A percentile compares a stretch with the other conserved stretches of the same genome.
These are phyloP conservation scores for Gordius sp. DNA, from an alignment of 2,888 invertebrate species.

Conservation along the genomic window DNA sequence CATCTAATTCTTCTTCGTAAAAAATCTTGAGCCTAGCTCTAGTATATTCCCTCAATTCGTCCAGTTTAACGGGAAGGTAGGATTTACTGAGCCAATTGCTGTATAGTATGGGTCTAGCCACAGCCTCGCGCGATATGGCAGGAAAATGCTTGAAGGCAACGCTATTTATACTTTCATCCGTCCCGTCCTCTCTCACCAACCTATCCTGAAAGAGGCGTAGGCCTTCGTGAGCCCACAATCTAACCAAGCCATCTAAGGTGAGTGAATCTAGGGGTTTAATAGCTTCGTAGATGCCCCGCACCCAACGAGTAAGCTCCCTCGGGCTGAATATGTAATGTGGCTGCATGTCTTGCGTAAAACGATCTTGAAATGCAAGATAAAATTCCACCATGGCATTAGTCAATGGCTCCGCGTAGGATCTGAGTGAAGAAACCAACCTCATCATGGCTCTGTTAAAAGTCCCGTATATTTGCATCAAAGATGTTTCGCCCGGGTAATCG, in stretches of 20 bases:
- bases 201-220: constrained; percentile 65
- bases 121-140: constrained; percentile 52
- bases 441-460: constrained; percentile 96
- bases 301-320: constrained; percentile 91
- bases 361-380: constrained; percentile 69
- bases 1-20: constrained; percentile 95
- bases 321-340: constrained; percentile 99
- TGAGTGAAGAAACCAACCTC: constrained; percentile 60
- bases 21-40: constrained; percentile 86
- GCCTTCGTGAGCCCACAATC: constrained; percentile 98
- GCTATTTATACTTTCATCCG: constrained; percentile 78
- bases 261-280: constrained; percentile 70
- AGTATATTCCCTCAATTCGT: constrained; percentile 78
- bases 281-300: constrained; percentile 92
- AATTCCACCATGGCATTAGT: constrained; percentile 98
- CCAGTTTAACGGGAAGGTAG: constrained; percentile 77
- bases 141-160: constrained; percentile 69
- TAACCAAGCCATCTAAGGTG: constrained; percentile 67
- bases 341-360: constrained; percentile 98
- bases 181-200: constrained; percentile 40
- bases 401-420: constrained; percentile 74
- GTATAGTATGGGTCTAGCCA: constrained; percentile 78
- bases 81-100: constrained; percentile 97
- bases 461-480: constrained; percentile 80
- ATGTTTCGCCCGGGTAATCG: constrained; percentile 91